These are phyloP conservation scores for Cylloceria caligata DNA, from an alignment of 2,888 invertebrate genomes.

Conservation along the genomic window DNA sequence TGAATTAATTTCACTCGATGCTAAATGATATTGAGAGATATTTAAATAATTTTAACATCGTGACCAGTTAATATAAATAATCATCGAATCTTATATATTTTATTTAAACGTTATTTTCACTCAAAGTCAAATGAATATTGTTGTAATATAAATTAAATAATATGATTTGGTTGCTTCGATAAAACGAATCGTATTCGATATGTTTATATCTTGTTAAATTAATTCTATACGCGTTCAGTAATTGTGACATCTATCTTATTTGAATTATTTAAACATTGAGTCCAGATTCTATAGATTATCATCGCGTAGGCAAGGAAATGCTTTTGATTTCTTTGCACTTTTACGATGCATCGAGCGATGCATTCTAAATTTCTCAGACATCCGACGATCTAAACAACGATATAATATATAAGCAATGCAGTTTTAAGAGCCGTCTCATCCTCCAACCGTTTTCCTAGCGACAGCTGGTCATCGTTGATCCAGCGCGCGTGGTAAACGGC, in stretches of 20 bases:
- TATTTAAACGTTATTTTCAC: no score
- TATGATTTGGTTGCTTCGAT: no score
- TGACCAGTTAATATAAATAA: no score
- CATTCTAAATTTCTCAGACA: constrained; percentile 24
- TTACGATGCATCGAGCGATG: constrained; percentile 29
- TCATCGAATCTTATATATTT: no score
- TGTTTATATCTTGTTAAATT: not conserved
- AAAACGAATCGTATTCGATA: not conserved
- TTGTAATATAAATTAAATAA: not conserved
- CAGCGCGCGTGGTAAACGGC: constrained; percentile 51
- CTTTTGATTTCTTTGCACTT: constrained; percentile 31
- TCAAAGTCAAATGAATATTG: not conserved
- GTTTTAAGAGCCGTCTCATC: constrained; percentile 8
- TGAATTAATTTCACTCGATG: no score
- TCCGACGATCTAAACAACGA: constrained; percentile 1
- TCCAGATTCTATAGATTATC: not conserved
- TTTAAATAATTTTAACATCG: no score
- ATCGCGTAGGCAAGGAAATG: constrained; percentile 16
- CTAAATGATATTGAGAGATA: no score
- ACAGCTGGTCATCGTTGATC: constrained; percentile 59
- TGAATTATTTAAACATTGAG: not conserved
- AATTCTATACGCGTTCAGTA: not conserved
- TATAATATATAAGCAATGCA: not conserved
- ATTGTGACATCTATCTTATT: not conserved
- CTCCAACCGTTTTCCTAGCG: constrained; percentile 3